These are phyloP conservation scores for Gymnocephalus cernua DNA, from an alignment of 2,113 vertebrate genomes.

Conservation along the genomic window DNA sequence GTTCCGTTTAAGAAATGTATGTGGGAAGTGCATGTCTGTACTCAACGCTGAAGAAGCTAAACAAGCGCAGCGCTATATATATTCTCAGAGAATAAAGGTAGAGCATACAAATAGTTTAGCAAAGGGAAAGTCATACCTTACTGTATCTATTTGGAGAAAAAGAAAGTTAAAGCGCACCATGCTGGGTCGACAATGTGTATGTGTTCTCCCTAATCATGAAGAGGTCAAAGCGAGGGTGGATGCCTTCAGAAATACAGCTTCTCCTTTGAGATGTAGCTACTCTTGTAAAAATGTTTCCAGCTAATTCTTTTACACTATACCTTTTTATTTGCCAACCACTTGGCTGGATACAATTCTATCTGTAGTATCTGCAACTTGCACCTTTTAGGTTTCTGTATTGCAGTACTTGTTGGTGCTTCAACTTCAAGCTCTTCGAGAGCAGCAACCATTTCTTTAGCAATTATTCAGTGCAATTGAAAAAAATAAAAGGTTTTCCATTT, in stretches of 20 bases:
- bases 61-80: neutral
- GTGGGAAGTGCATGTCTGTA: conserved; percentile 1
- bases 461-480: neutral
- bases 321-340: neutral
- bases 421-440: neutral
- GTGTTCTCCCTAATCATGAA: neutral
- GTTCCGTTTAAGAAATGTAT: neutral
- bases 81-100: neutral
- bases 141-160: conserved; percentile 4
- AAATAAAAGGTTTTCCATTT: neutral
- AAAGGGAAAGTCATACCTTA: neutral
- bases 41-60: conserved; percentile 1
- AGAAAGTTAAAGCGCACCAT: neutral
- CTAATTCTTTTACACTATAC: neutral
- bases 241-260: neutral
- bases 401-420: neutral
- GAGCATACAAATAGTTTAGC: neutral
- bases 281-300: neutral
- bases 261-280: neutral
- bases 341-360: neutral
- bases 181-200: neutral
- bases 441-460: neutral
- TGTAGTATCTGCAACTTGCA: neutral
- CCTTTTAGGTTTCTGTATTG: neutral
- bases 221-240: neutral